phyloP scores from a whole-genome alignment of 1,140 invertebrate species.

The Octopus bimaculoides region DNA sequence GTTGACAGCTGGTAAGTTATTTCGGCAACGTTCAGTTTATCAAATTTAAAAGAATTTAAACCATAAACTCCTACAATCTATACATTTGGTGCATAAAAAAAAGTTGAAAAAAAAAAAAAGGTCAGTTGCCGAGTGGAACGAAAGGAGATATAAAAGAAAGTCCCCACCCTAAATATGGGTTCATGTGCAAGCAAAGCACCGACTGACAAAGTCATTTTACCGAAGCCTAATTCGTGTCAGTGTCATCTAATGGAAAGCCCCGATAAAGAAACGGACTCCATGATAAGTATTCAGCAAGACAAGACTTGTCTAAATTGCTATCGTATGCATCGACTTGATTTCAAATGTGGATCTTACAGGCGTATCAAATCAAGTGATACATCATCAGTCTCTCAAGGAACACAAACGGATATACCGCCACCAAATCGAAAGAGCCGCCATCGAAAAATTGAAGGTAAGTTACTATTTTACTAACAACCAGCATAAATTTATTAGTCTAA shows the following conservation, averaged over 20 bases:
- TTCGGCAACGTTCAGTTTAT: too few relatives aligned
- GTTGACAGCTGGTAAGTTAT: too few relatives aligned
- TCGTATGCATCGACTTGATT: neutral
- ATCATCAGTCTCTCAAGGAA: neutral
- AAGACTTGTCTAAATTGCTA: slow-evolving; percentile 3
- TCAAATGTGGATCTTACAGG: neutral
- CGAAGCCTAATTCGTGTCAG: neutral
- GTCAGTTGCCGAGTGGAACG: too few relatives aligned
- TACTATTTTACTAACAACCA: too few relatives aligned
- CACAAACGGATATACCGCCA: neutral
- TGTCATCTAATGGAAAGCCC: neutral
- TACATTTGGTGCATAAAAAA: too few relatives aligned
- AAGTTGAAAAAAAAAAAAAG: too few relatives aligned
- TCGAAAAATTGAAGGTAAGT: slow-evolving; percentile 8
- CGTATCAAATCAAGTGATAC: neutral
- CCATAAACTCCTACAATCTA: too few relatives aligned
- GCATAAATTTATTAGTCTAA: too few relatives aligned
- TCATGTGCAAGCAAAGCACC: neutral
- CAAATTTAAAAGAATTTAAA: too few relatives aligned
- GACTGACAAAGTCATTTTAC: neutral
- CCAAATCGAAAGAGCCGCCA: neutral
- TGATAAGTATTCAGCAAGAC: neutral
- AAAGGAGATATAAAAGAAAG: too few relatives aligned
- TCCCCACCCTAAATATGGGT: neutral
- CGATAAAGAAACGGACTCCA: neutral